Conservation (phyloP, 2,888 invertebrate species). For the Stenchaetothrips biformis region DNA sequence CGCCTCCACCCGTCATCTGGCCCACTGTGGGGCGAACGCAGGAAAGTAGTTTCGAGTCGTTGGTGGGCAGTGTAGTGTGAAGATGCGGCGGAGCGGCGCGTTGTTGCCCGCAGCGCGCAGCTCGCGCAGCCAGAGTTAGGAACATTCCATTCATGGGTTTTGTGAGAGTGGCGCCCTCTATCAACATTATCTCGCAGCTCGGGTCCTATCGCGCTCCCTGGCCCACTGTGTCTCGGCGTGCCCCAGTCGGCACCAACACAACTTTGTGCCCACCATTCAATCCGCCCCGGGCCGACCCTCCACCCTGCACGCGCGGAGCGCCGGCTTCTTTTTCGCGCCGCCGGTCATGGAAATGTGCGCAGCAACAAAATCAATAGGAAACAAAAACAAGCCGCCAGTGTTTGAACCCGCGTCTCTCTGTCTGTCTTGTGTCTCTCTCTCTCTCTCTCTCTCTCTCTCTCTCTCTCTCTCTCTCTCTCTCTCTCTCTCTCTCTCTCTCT, state of each 20-base stretch:
- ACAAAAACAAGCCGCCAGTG: no score
- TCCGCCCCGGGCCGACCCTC: slow-evolving; percentile 29
- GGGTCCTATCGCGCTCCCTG: no score
- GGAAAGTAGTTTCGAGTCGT: background rate
- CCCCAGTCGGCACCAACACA: no score
- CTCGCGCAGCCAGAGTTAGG: slow-evolving; percentile 29
- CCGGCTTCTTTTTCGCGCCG: background rate
- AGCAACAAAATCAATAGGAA: no score
- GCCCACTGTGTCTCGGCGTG: no score
- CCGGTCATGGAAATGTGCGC: no score
- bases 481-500: slow-evolving; percentile 26
- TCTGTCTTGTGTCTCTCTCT: slow-evolving; percentile 28
- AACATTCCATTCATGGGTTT: no score
- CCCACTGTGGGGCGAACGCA: background rate
- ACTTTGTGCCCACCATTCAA: no score
- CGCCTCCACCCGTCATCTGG: background rate
- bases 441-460: slow-evolving; percentile 16
- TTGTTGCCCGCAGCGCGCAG: background rate
- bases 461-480: slow-evolving; percentile 3
- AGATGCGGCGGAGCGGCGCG: background rate
- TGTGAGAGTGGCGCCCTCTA: no score
- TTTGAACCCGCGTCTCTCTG: slow-evolving; percentile 17
- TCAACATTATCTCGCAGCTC: no score
- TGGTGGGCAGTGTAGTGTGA: background rate
- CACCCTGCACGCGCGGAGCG: slow-evolving; percentile 26